Base-by-base conservation (phyloP, 92 coral and sea anemone species). In the Bergia puertoricense region DNA sequence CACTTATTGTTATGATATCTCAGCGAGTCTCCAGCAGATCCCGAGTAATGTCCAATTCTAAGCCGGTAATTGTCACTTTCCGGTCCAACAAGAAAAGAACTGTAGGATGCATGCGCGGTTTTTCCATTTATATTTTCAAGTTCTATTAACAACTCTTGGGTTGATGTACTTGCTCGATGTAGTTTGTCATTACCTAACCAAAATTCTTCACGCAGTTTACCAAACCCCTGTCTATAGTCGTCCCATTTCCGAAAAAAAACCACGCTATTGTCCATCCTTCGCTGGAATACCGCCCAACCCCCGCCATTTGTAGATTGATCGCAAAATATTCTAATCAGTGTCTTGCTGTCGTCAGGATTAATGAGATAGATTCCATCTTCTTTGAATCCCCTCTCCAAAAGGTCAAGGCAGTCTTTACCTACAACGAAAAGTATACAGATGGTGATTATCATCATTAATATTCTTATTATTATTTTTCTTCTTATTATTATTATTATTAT, bases 301-400 rank as follows among this genome's bases (percentile, higher is more conserved):
- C 92, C 92, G 30, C 92, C 92, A 38, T 90, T 86, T 44, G 92
- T 90, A 0, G 87, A 73, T 38, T 90, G 92, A n/a, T 90, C 90
- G 36, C 92, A 90, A 59, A 74, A 86, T 40, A 90, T 77, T 8
- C 66, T 89, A 5, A 66, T 82, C 18, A 90, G 48, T 30, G 90
- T 67, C 2, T 75, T 86, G 8, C 79, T 44, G 66, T 37, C 66
- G 74, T 90, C 92, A 2, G 92, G 92, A 22, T 90, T 74, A 54
- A 90, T 81, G 22, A 86, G 44, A 73, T 90, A 90, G 43, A 81
- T 18, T 66, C 92, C 92, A 41, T 90, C 88, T 75, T 81, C 57
- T 48, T 65, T 90, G 46, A 81, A 86, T 48, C 90, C 90, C 37
- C 69, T 74, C 37, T 66, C 85, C 10, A 86, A 81, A 65, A 90